phyloP scores from a whole-genome alignment of 2,888 invertebrate species.

The Baronia brevicornis region DNA sequence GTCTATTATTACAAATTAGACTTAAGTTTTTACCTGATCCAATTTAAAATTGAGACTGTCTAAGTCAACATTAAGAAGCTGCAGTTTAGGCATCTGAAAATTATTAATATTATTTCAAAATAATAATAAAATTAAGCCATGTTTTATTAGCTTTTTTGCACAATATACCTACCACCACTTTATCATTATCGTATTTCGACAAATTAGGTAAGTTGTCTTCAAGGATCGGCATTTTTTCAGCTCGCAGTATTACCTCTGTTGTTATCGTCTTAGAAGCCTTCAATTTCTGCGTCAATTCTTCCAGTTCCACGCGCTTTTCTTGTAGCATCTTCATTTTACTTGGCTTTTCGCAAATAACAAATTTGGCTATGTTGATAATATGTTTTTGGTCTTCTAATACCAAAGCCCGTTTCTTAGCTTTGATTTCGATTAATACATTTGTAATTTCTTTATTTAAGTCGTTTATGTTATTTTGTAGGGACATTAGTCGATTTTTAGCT shows the following conservation, averaged over 20 bases:
- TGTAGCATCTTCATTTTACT: conserved; percentile 28
- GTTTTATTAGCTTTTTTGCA: neutral
- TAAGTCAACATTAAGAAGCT: conserved; percentile 36
- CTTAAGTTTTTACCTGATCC: conserved; percentile 45
- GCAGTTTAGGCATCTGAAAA: conserved; percentile 50
- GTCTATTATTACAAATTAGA: too few relatives aligned
- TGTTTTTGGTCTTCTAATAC: conserved; percentile 31
- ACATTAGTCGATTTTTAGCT: conserved; percentile 27
- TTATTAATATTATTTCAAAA: neutral
- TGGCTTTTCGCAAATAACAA: conserved; percentile 38
- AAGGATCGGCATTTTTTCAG: conserved; percentile 1
- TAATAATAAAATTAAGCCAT: conserved; percentile 8
- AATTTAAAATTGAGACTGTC: conserved; percentile 41
- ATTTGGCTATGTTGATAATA: conserved; percentile 45
- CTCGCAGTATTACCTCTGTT: neutral
- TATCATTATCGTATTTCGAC: conserved; percentile 19
- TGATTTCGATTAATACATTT: conserved; percentile 29
- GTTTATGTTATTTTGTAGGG: conserved; percentile 29
- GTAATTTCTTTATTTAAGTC: conserved; percentile 30
- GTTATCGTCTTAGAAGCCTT: conserved; percentile 5
- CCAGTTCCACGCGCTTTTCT: conserved; percentile 29
- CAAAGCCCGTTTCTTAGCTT: conserved; percentile 29
- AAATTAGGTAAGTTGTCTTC: conserved; percentile 27
- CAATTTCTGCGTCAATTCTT: conserved; percentile 19
- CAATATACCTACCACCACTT: conserved; percentile 18